Evolutionary conservation across 2,113 vertebrate genomes (phyloP), one percentile per base, ranked within the genome.

Genomic region (Varanus salvator): DNA sequence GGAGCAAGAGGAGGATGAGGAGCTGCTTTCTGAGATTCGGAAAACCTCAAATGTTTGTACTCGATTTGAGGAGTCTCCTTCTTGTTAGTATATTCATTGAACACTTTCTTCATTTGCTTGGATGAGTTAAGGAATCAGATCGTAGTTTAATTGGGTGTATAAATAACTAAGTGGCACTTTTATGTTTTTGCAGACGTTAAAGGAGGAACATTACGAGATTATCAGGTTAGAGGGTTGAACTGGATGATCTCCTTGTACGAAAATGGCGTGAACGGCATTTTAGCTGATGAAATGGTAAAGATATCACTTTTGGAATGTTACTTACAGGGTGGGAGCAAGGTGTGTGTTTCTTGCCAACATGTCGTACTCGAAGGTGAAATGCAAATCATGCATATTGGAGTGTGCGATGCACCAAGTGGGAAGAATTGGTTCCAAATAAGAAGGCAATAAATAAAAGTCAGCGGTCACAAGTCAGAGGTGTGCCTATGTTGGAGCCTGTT

Each of bases 201-300:
- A 97, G 97, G 97, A 94, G 98, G 98, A 91, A 95, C 97, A 0
- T 90, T 98, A 91, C 96, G 98, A 95, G 98, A 98, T 96, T 98
- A 98, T 94, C 98, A 98, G 94, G 97, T 98, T 95, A 95, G 98
- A 96, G 98, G 98, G 69, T 95, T 98, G 93, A 98, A 98, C 95
- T 98, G 98, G 98, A 97, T 98, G 98, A 98, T 98, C 92, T 98
- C 98, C 31, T 94, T 98, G 76, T 98, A 98, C 95, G 98, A 98
- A 96, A 98, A 98, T 94, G 98, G 98, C 92, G 98, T 98, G 91
- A 98, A 98, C 94, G 98, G 98, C 89, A 98, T 98, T 95, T 97
- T 98, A 96, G 98, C 98, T 87, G 98, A 98, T 95, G 98, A 98
- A 97, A 98, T 98, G 98, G 98, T 98, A 97, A 97, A 96, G 86